Conservation (phyloP, 2,797 vertebrate genomes). For the Aulostomus chinensis region DNA sequence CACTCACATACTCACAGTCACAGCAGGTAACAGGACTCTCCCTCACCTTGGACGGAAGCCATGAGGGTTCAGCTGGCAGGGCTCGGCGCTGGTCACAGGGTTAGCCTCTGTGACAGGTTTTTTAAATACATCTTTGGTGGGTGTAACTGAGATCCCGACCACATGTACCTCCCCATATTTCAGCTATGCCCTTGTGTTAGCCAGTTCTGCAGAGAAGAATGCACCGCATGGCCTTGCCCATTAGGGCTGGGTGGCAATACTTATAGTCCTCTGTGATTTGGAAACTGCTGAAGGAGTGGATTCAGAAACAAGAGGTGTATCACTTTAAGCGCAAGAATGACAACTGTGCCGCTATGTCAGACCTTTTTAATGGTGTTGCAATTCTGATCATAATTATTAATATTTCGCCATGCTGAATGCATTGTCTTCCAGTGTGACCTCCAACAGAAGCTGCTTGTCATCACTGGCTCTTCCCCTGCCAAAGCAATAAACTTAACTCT, state of each 20-base stretch:
- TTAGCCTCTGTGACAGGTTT: constrained; percentile 70
- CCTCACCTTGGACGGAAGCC: constrained; percentile 64
- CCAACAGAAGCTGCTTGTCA: constrained; percentile 76
- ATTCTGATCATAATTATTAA: constrained; percentile 23
- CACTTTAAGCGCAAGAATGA: constrained; percentile 22
- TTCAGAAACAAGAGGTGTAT: constrained; percentile 51
- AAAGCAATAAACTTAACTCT: constrained; percentile 81
- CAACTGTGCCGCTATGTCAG: neutral
- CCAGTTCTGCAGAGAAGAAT: constrained; percentile 75
- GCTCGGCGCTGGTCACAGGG: constrained; percentile 66
- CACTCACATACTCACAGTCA: constrained; percentile 37
- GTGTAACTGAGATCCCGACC: constrained; percentile 81
- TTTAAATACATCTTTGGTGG: constrained; percentile 82
- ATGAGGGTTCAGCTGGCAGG: constrained; percentile 67
- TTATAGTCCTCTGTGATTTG: constrained; percentile 57
- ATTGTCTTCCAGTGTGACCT: constrained; percentile 68
- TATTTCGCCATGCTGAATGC: constrained; percentile 27
- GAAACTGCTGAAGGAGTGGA: constrained; percentile 63
- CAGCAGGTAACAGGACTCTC: constrained; percentile 45
- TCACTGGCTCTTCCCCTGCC: constrained; percentile 65
- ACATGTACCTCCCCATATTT: constrained; percentile 76
- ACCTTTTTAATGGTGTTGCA: neutral
- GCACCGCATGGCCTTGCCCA: constrained; percentile 68
- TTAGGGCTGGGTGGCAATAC: constrained; percentile 60
- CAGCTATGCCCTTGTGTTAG: constrained; percentile 76